Evolutionary conservation across 2,888 invertebrate genomes (phyloP).

Genomic region (Halictus ligatus): DNA sequence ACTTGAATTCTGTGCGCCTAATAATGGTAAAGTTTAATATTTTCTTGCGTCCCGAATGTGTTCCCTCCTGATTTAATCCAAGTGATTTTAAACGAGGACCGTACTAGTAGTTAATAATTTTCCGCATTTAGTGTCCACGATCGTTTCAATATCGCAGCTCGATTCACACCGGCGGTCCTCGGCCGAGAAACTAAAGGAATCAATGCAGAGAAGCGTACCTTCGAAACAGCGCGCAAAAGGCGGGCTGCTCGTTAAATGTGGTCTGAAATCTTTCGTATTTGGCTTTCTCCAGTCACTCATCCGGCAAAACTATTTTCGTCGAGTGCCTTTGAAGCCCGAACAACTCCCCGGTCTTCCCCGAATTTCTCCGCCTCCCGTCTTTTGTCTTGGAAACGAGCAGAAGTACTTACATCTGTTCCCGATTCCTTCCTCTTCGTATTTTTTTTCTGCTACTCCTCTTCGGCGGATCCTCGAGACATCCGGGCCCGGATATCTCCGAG

Average conservation of each 20-base stretch:
- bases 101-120: too few relatives aligned
- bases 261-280: conserved; percentile 36
- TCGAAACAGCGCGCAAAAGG: neutral
- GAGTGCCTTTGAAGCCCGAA: conserved; percentile 49
- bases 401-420: conserved; percentile 23
- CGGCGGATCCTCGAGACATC: neutral
- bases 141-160: neutral
- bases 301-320: conserved; percentile 53
- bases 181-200: neutral
- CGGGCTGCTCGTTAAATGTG: conserved; percentile 1
- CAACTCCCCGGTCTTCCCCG: conserved; percentile 36
- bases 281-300: conserved; percentile 34
- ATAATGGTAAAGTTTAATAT: too few relatives aligned
- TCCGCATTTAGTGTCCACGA: neutral
- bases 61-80: too few relatives aligned
- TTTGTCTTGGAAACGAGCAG: conserved; percentile 18
- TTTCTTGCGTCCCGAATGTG: too few relatives aligned
- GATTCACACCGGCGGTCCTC: neutral
- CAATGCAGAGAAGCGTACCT: neutral
- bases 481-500: neutral
- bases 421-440: too few relatives aligned
- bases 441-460: neutral
- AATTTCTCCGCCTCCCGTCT: conserved; percentile 39
- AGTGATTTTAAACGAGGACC: too few relatives aligned
- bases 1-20: neutral